Conservation (phyloP, 2,797 vertebrate genomes). For the Cryptoblepharus egeriae region DNA sequence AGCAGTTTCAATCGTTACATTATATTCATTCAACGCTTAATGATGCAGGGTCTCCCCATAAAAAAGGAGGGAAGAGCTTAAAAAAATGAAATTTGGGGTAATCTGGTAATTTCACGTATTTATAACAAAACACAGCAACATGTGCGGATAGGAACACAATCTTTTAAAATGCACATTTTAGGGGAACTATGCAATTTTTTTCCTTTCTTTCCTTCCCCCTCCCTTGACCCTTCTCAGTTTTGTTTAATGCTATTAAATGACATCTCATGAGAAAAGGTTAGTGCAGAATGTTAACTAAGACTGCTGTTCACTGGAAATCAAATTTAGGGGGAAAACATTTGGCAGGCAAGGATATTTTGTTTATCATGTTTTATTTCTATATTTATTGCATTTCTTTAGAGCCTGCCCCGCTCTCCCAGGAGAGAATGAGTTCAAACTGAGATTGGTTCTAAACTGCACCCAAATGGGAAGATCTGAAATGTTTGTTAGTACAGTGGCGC, state of each 20-base stretch:
- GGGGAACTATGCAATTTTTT: conserved; percentile 60
- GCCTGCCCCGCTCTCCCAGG: not conserved
- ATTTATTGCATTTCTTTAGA: conserved; percentile 8
- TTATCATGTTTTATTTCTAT: conserved; percentile 51
- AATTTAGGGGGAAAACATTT: conserved; percentile 45
- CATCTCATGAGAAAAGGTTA: conserved; percentile 71
- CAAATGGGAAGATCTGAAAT: conserved; percentile 53
- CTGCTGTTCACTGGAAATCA: conserved; percentile 49
- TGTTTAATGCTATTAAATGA: conserved; percentile 62
- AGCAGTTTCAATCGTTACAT: conserved; percentile 81
- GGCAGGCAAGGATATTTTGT: conserved; percentile 68
- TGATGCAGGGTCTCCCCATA: conserved; percentile 73
- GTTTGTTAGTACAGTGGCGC: conserved; percentile 45
- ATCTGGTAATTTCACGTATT: conserved; percentile 77
- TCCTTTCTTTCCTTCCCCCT: not conserved
- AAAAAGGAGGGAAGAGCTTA: conserved; percentile 51
- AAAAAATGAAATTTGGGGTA: conserved; percentile 60
- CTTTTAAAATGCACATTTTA: conserved; percentile 69
- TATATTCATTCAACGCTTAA: conserved; percentile 80
- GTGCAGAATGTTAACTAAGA: conserved; percentile 64
- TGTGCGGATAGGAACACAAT: conserved; percentile 69
- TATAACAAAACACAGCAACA: conserved; percentile 72
- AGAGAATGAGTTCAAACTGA: conserved; percentile 2
- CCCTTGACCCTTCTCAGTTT: not conserved
- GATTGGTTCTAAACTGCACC: conserved; percentile 67